Evolutionary conservation across 2,888 invertebrate genomes (phyloP).

Genomic region (Gibbula magus): DNA sequence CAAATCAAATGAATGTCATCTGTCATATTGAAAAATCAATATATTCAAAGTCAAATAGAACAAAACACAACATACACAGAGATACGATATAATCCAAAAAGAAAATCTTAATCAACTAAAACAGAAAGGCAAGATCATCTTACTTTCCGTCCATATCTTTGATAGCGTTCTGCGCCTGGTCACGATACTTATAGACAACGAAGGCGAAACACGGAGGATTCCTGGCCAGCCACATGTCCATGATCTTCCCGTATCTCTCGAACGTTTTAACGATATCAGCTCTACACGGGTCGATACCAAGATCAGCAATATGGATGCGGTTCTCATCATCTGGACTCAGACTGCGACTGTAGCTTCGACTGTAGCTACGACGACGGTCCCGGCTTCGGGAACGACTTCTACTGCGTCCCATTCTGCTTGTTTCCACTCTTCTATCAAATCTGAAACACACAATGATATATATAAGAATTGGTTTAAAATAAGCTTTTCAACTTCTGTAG

Average conservation of each 20-base stretch:
- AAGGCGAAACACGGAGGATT: conserved; percentile 81
- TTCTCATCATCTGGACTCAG: conserved; percentile 45
- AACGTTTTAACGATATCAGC: conserved; percentile 78
- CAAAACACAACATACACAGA: no score
- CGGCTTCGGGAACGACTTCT: conserved; percentile 43
- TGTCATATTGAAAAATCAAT: no score
- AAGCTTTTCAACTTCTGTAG: no score
- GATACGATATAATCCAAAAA: no score
- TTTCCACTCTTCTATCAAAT: not conserved
- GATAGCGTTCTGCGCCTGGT: conserved; percentile 84
- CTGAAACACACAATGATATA: not conserved
- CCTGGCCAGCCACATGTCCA: conserved; percentile 80
- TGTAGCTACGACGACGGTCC: conserved; percentile 43
- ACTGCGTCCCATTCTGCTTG: not conserved
- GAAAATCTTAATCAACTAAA: no score
- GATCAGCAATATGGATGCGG: conserved; percentile 78
- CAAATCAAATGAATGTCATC: no score
- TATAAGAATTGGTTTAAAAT: no score
- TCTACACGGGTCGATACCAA: conserved; percentile 78
- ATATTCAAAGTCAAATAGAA: no score
- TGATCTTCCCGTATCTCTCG: conserved; percentile 78
- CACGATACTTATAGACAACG: conserved; percentile 78
- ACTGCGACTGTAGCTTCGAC: conserved; percentile 49
- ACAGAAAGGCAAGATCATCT: conserved; percentile 52
- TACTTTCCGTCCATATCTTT: conserved; percentile 86